Conservation (phyloP, 2,113 vertebrate species). For the Sander lucioperca region DNA sequence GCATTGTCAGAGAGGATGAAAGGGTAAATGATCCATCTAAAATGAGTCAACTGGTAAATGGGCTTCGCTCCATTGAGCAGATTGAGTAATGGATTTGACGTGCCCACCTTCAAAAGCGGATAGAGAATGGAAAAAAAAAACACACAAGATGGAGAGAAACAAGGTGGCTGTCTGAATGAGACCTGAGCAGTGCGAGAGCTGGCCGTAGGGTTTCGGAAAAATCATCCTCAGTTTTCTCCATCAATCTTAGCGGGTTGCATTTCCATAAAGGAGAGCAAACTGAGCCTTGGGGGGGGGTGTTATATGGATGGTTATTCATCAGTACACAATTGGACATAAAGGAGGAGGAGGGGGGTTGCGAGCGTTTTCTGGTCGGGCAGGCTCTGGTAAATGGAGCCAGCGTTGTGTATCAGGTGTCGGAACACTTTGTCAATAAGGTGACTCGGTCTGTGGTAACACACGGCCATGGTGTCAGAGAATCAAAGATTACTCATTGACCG, state of each 20-base stretch:
- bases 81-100: conserved; percentile 79
- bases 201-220: conserved; percentile 35
- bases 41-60: conserved; percentile 80
- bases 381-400: conserved; percentile 41
- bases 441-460: conserved; percentile 6
- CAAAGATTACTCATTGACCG: conserved; percentile 4
- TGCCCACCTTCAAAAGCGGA: conserved; percentile 68
- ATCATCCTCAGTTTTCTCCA: conserved; percentile 50
- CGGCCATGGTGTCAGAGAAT: neutral
- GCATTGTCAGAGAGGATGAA: conserved; percentile 74
- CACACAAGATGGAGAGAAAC: conserved; percentile 28
- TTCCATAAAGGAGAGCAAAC: conserved; percentile 53
- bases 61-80: conserved; percentile 75
- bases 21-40: conserved; percentile 79
- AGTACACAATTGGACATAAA: conserved; percentile 42
- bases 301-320: conserved; percentile 50
- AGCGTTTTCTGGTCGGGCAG: conserved; percentile 6
- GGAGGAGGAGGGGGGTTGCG: neutral
- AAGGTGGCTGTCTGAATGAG: conserved; percentile 37
- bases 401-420: conserved; percentile 37
- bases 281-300: conserved; percentile 32
- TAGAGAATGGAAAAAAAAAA: conserved; percentile 48
- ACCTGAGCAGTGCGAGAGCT: conserved; percentile 29
- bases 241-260: conserved; percentile 62
- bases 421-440: conserved; percentile 54